Percentiles rank a stretch among this genome's conserved stretches.
Evolutionary conservation across 2,113 vertebrate species (phyloP).

Genomic region (Rhynchomys soricoides): DNA sequence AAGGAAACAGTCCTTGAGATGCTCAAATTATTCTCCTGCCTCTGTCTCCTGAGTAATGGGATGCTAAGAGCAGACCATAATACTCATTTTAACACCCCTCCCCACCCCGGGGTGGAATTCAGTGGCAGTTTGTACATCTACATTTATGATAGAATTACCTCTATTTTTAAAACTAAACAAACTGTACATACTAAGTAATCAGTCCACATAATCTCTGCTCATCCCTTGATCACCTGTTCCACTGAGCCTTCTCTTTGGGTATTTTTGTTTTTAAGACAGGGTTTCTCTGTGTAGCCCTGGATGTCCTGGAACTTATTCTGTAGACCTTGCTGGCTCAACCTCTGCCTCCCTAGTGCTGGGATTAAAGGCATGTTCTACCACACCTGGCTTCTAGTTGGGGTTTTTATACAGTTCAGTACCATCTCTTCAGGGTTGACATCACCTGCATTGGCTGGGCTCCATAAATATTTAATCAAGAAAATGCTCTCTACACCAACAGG

Average conservation of each 20-base stretch:
- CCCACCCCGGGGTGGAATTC: background rate
- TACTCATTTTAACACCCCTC: background rate
- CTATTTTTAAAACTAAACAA: background rate
- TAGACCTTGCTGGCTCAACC: background rate
- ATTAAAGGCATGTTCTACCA: background rate
- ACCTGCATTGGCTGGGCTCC: background rate
- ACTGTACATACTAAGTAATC: background rate
- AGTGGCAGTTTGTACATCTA: conserved; percentile 9
- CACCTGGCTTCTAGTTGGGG: background rate
- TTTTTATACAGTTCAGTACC: background rate
- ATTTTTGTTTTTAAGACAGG: background rate
- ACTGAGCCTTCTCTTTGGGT: background rate
- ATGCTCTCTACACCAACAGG: background rate
- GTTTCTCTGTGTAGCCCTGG: background rate
- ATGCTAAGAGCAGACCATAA: background rate
- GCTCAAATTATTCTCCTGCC: background rate
- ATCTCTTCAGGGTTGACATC: background rate
- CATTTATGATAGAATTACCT: background rate
- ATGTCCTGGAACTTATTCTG: background rate
- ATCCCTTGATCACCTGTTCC: background rate
- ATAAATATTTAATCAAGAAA: background rate
- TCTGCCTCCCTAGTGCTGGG: background rate
- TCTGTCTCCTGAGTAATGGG: background rate
- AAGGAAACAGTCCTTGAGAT: no score
- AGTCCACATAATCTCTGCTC: background rate